Base-by-base conservation (phyloP, 53 echinoderm and acorn worm species). In the Patiria pectinifera region DNA sequence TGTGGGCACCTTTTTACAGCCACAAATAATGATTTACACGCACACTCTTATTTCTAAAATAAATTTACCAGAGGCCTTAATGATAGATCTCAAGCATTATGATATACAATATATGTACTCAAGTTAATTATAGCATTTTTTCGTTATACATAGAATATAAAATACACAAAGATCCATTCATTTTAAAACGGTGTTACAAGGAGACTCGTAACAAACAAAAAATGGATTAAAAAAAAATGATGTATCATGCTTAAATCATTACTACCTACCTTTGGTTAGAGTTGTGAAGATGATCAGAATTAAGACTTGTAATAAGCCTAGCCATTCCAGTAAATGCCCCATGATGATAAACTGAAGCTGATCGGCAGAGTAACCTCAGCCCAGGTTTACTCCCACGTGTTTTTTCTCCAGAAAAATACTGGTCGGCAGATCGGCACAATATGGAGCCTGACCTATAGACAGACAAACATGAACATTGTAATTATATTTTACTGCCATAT, bases 371-470 rank as follows among this genome's bases (percentile, higher is more conserved):
- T 23, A 8, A 83, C 2, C 21, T 25, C 83, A 59, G 23, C 83
- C 25, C 83, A 26, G 13, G 24, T 60, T 14, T 11, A 18, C 86
- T 47, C 86, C 86, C 74, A 86, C 86, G 86, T 71, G 82, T 82
- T 75, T n/a, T 53, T 83, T 5, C 21, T 8, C 53, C 53, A 53
- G 53, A 53, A 53, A 83, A 59, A 59, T 44, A 12, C 23, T 83
- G 22, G 83, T 83, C 83, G 16, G 76, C 23, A 25, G 25, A 76
- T 63, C 59, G 59, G 62, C 16, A 60, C 83, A 63, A 83, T 83
- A 83, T 83, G 83, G 83, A 22, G 2, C 53, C 53, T 1, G 8
- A 83, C 83, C 16, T 25, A 69, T 21, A 4, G 69, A 2, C 21
- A 21, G 69, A 69, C 53, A 69, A 11, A 21, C 69, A 59, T 13